These are phyloP conservation scores for Monoplex corrugatus DNA, from an alignment of 2,888 invertebrate genomes.

Conservation along the genomic window DNA sequence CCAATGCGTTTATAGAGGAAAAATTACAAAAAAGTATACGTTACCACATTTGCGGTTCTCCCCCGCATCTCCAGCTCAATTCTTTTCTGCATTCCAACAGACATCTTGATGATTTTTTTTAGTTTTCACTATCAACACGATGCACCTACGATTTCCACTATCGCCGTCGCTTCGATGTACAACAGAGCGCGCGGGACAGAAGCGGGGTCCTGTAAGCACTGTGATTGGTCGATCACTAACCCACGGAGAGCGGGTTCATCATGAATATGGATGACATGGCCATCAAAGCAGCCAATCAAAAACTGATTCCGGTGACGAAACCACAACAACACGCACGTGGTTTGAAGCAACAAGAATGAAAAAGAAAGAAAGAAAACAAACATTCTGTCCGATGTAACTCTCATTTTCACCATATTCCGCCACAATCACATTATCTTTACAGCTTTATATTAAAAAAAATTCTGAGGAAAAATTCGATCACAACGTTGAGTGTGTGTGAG, in stretches of 20 bases:
- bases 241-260: slow-evolving; percentile 53
- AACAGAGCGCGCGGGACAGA: slow-evolving; percentile 60
- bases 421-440: too few relatives aligned
- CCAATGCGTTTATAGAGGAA: neutral
- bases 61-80: slow-evolving; percentile 97
- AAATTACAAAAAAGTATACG: slow-evolving; percentile 75
- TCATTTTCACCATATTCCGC: too few relatives aligned
- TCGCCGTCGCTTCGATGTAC: slow-evolving; percentile 47
- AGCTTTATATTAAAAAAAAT: too few relatives aligned
- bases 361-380: neutral
- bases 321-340: slow-evolving; percentile 58
- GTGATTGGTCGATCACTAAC: slow-evolving; percentile 53
- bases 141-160: neutral
- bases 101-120: slow-evolving; percentile 55
- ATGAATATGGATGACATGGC: slow-evolving; percentile 71
- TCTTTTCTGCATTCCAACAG: slow-evolving; percentile 83
- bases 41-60: slow-evolving; percentile 93
- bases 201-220: slow-evolving; percentile 52
- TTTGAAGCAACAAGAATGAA: neutral
- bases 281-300: slow-evolving; percentile 60
- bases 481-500: too few relatives aligned
- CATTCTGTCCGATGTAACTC: neutral
- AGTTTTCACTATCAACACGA: slow-evolving; percentile 41
- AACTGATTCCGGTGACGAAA: slow-evolving; percentile 33
- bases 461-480: too few relatives aligned